Base-by-base conservation (phyloP, 2,888 invertebrate genomes). In the Brenthis daphne region DNA sequence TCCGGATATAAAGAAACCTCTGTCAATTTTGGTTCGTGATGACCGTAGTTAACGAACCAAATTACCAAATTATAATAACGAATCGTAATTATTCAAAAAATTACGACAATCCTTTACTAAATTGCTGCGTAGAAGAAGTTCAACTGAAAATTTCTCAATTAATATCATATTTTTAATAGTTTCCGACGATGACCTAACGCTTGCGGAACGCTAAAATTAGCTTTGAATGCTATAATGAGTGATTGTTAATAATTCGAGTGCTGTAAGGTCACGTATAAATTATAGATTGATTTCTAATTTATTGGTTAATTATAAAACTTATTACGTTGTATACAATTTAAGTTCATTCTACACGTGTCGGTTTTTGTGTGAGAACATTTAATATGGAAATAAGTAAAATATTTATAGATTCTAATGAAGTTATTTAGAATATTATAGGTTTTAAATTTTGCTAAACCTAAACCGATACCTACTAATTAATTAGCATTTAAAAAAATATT, bases 211-310 rank as follows among this genome's bases (percentile, higher is more conserved):
- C 73, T 65, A 73, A 72, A 69, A 65, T 73, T 69, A 70, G 73
- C 71, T 73, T 72, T 85, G 82, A 84, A 86, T 85, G 81, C 81
- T 77, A 82, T 85, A 84, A 85, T 85, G 79, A 83, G 60, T 80
- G 82, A 86, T 86, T 86, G 84, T 86, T 86, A 82, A 84, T 84
- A 83, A 85, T 73, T 84, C 84, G 85, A 72, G 57, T 71, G 68
- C 68, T 71, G 37, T 61, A 65, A 77, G 77, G 77, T 77, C 77
- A 74, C 64, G 69, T 68, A 74, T 76, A 74, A 76, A 77, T 77
- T 74, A 77, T 73, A 75, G 72, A 74, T 72, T 72, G 74, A 73
- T 77, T 77, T 76, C 77, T 75, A 76, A 75, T 77, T 76, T 74
- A 73, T 75, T 70, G 58, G 69, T 76, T 70, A 74, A 76, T 77